phyloP scores from a whole-genome alignment of 2,888 invertebrate genomes.

The Xanthia icteritia region DNA sequence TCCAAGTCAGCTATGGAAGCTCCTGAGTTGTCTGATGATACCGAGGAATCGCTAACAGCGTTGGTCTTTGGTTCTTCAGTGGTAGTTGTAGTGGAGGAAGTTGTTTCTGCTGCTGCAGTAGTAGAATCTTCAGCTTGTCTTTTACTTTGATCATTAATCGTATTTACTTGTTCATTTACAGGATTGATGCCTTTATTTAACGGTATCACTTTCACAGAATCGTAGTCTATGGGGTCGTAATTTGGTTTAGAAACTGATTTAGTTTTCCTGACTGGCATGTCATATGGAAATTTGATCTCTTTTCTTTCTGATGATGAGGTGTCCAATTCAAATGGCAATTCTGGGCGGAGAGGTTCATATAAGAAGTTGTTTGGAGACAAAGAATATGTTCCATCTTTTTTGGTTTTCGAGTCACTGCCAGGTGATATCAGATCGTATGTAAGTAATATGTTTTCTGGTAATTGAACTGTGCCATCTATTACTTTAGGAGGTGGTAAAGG shows the following conservation, averaged over 20 bases:
- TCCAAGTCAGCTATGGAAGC: conserved; percentile 92
- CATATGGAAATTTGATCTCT: conserved; percentile 79
- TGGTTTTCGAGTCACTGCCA: conserved; percentile 70
- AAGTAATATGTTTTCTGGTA: conserved; percentile 86
- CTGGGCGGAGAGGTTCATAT: conserved; percentile 83
- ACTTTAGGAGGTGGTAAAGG: conserved; percentile 84
- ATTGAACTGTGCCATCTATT: conserved; percentile 82
- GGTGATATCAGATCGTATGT: conserved; percentile 84
- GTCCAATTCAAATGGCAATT: conserved; percentile 83
- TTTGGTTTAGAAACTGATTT: conserved; percentile 76
- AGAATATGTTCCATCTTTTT: conserved; percentile 65
- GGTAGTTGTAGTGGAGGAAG: conserved; percentile 64
- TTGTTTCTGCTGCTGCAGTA: conserved; percentile 49
- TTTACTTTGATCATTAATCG: conserved; percentile 80
- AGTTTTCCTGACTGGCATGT: conserved; percentile 81
- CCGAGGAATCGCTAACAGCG: conserved; percentile 73
- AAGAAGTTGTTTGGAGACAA: conserved; percentile 78
- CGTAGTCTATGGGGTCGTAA: conserved; percentile 85
- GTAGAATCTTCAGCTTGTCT: conserved; percentile 75
- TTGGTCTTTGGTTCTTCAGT: conserved; percentile 75
- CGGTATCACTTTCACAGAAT: conserved; percentile 86
- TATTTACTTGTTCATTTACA: conserved; percentile 73
- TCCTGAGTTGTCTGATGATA: conserved; percentile 86
- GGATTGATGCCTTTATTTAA: conserved; percentile 83
- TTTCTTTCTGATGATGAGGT: conserved; percentile 83